A percentile compares a stretch with the other conserved stretches of the same genome.
Conservation (phyloP, 2,888 invertebrate species). For the Hirtodrosophila alboralis region DNA sequence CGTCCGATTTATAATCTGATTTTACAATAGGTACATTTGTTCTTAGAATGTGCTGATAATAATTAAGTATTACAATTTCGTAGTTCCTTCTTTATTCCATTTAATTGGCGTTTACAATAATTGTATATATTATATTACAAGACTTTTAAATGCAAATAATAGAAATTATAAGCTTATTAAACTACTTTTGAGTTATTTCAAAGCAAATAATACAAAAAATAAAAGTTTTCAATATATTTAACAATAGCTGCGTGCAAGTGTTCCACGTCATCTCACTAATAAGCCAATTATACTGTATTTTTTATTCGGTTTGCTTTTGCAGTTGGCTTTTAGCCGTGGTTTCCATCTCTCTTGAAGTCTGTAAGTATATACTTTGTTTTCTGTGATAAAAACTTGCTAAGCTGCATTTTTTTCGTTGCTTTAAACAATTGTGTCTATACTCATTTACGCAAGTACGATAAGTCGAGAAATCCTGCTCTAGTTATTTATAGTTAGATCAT, state of each 20-base stretch:
- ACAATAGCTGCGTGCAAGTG: no score
- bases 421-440: constrained; percentile 53
- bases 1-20: no score
- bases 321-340: constrained; percentile 27
- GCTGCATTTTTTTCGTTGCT: constrained; percentile 62
- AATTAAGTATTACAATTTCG: background rate
- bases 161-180: no score
- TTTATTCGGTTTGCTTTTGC: constrained; percentile 26
- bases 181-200: no score
- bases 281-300: constrained; percentile 9
- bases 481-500: constrained; percentile 35
- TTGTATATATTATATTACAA: background rate
- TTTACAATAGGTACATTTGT: no score
- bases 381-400: constrained; percentile 71
- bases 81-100: background rate
- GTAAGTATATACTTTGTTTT: constrained; percentile 68
- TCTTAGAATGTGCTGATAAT: no score
- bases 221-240: no score
- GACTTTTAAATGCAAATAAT: no score
- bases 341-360: constrained; percentile 29
- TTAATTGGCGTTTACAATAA: constrained; percentile 1
- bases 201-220: no score
- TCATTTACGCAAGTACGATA: constrained; percentile 30
- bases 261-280: background rate
- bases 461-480: constrained; percentile 29